Evolutionary conservation across 2,797 vertebrate species (phyloP), one percentile per base, ranked within the genome.

Genomic region (Cheracebus regulus): DNA sequence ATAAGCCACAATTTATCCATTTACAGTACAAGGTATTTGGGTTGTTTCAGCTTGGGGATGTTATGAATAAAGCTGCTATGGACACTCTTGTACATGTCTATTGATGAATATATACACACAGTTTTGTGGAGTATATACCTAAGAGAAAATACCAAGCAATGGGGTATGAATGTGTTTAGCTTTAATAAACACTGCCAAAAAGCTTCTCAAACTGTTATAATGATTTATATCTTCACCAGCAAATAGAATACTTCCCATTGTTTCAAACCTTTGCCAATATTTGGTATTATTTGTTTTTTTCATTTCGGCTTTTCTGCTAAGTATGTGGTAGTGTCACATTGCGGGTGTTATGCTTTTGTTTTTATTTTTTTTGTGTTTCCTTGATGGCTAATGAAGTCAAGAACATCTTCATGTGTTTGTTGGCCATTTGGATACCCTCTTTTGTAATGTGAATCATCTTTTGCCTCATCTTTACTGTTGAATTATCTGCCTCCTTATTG

Each of bases 401-500:
- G 61, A 95, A 88, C 1, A 1, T 70, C 88, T 91, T 61, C 6
- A 13, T 84, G 41, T 86, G 55, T 85, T 96, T 64, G 79, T 36
- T 76, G 48, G 28, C 8, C 33, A 26, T 70, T 96, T 90, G n/a
- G 41, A 70, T 83, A 73, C 17, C 1, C 28, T 93, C 17, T 96
- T 96, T 88, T 79, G 12, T 90, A 82, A 67, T 91, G 67, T 73
- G 64, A 78, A 41, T 67, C 75, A 15, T 81, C 26, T 72, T 94
- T 90, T 96, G 50, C 64, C n/a, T 39, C 28, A 11, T 89, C 67
- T 92, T 95, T 80, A 46, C 55, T 93, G 20, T 88, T 93, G 39
- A 72, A 85, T 96, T 85, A 55, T 82, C 13, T 95, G 61, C 28
- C 28, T 85, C 79, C 48, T 89, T 93, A 58, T 4, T 90, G 50